Percentiles rank a stretch among this genome's conserved stretches.
These are phyloP conservation scores for Carduelis carduelis DNA, from an alignment of 2,797 vertebrate species.

Conservation along the genomic window DNA sequence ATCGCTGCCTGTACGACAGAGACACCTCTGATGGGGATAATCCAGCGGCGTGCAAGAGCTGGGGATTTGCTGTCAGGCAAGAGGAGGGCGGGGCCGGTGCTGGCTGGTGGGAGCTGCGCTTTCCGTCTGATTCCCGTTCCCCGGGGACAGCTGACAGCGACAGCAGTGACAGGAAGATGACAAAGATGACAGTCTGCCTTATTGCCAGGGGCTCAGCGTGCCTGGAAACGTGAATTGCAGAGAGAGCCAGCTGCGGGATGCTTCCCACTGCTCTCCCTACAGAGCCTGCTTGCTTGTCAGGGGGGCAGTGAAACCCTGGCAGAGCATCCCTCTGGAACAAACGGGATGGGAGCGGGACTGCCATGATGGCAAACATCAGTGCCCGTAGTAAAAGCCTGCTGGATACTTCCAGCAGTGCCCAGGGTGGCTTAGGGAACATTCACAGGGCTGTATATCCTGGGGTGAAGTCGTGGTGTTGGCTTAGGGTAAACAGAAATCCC, in stretches of 20 bases:
- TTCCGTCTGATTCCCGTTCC: not conserved
- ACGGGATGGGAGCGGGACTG: not conserved
- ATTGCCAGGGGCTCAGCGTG: not conserved
- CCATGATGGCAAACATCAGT: not conserved
- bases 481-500: not conserved
- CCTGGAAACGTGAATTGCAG: not conserved
- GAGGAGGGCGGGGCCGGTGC: not conserved
- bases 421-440: not conserved
- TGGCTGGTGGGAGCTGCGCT: not conserved
- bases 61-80: not conserved
- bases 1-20: not conserved
- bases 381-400: not conserved
- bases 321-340: not conserved
- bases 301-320: not conserved
- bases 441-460: not conserved
- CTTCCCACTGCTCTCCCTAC: not conserved
- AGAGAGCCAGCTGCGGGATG: not conserved
- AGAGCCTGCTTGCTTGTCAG: not conserved
- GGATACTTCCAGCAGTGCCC: not conserved
- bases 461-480: not conserved
- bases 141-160: not conserved
- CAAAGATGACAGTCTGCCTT: not conserved
- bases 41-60: not conserved
- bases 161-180: not conserved
- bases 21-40: fast-evolving